Base-by-base conservation (phyloP, 2,113 vertebrate species). In the Ancistrus triradiatus region DNA sequence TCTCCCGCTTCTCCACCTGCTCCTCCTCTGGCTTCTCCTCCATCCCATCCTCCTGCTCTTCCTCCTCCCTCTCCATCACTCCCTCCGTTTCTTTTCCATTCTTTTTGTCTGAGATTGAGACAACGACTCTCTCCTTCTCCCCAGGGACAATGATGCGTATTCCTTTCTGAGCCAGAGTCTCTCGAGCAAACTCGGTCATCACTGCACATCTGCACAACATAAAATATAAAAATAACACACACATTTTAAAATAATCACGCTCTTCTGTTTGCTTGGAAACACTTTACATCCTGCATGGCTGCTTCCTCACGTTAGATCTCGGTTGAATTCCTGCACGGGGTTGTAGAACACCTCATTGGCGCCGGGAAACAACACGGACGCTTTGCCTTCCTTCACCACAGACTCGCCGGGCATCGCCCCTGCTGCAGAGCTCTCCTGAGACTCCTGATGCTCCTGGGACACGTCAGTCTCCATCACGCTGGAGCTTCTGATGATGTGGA, bases 291-390 rank as follows among this genome's bases (percentile, higher is more conserved):
- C n/a, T n/a, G n/a, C n/a, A n/a, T n/a, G n/a, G n/a, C n/a, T n/a
- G n/a, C n/a, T n/a, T 6, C 7, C 92, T 94, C 61, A 94, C 93
- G 93, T 95, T 71, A 95, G 70, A 66, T 95, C 93, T 72, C 92
- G 82, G 82, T 95, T 95, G 69, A 95, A 95, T 77, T 94, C 93
- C 80, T 95, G 93, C 25, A 95, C 93, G 0, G 93, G 93, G 51
- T 95, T 95, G 75, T 95, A 95, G 79, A 95, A 95, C 28, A 95
- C 93, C 68, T 95, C 88, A 24, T 95, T 95, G 40, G 91, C 89
- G 51, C 73, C 89, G 22, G 93, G 91, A 56, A 92, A 95, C 77
- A 87, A 74, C 59, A 95, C 91, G 31, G 80, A 60, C 1, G 91
- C 92, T 59, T 89, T 89, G 6, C 93, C 93, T 78, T 94, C 93